phyloP scores from a whole-genome alignment of 2,888 invertebrate species.

The Limnephilus rhombicus region DNA sequence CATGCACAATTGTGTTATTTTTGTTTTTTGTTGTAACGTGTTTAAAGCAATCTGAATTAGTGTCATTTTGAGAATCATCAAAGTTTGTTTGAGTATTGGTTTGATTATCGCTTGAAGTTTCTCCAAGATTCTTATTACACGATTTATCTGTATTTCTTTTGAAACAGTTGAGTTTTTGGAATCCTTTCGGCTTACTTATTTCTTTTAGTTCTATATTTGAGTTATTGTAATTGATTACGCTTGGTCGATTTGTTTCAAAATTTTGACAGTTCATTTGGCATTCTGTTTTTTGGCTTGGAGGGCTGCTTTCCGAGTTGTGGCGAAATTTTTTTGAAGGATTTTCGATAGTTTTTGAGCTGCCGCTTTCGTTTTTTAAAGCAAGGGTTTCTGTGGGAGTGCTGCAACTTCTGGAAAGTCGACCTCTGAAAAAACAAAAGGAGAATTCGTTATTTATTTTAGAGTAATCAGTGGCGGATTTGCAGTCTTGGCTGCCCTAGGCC shows the following conservation, averaged over 20 bases:
- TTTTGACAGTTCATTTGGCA: neutral
- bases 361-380: slow-evolving; percentile 9
- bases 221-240: neutral
- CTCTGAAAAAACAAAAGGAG: neutral
- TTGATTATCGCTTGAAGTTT: neutral
- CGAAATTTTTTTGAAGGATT: slow-evolving; percentile 25
- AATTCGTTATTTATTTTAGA: neutral
- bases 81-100: neutral
- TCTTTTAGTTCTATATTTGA: slow-evolving; percentile 1
- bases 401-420: slow-evolving; percentile 39
- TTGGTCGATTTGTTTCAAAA: neutral
- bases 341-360: neutral
- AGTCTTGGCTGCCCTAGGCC: too few relatives aligned
- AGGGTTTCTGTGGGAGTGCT: slow-evolving; percentile 36
- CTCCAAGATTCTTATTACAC: neutral
- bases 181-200: neutral
- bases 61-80: too few relatives aligned
- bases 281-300: neutral
- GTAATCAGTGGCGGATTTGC: too few relatives aligned
- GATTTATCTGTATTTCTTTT: neutral
- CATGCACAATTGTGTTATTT: slow-evolving; percentile 27
- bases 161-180: slow-evolving; percentile 9
- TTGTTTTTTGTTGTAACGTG: slow-evolving; percentile 27
- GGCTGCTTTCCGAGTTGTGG: neutral
- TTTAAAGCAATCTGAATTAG: neutral